Evolutionary conservation across 2,888 invertebrate genomes (phyloP).

Genomic region (Clistopyga incitator): DNA sequence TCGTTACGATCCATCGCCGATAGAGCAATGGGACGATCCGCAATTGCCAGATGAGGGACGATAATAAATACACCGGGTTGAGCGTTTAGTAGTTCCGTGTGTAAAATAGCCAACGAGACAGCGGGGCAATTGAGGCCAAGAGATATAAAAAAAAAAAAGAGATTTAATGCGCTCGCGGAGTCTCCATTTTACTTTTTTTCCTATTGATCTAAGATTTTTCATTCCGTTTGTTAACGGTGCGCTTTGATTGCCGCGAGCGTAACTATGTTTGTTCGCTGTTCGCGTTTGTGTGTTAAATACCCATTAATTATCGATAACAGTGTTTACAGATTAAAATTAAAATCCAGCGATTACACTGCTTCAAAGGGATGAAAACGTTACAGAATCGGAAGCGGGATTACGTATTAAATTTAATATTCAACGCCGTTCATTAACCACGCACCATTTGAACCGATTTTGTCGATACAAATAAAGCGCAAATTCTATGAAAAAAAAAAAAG

Average conservation of each 20-base stretch:
- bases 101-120: slow-evolving; percentile 22
- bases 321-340: background rate
- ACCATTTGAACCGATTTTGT: background rate
- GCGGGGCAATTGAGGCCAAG: slow-evolving; percentile 33
- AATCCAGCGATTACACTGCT: background rate
- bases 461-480: background rate
- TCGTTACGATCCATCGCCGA: slow-evolving; percentile 54
- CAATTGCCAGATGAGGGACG: slow-evolving; percentile 22
- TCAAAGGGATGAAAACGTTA: background rate
- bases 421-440: background rate
- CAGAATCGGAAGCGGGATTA: background rate
- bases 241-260: background rate
- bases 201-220: background rate
- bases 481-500: background rate
- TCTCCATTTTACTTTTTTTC: background rate
- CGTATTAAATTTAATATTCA: background rate
- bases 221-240: background rate
- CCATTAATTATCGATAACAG: background rate
- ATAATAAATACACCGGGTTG: background rate
- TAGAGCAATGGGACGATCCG: background rate
- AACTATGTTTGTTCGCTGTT: background rate
- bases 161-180: slow-evolving; percentile 10
- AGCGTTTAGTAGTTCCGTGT: slow-evolving; percentile 36
- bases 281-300: background rate
- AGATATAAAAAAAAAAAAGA: slow-evolving; percentile 21